Evolutionary conservation across 2,113 vertebrate species (phyloP).

Genomic region (Stegostoma tigrinum): DNA sequence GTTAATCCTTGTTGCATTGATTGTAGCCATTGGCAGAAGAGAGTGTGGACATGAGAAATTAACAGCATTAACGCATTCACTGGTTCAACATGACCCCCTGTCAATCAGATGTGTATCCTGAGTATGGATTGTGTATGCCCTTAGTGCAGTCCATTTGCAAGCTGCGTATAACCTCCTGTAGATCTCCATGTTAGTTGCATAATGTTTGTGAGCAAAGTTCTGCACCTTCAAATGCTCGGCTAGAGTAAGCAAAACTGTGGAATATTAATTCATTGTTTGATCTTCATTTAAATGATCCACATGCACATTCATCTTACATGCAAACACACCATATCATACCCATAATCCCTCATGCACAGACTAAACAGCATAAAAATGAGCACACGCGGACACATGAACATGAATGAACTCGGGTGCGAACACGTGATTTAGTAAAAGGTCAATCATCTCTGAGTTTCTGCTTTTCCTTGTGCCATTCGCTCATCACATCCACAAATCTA

Average conservation of each 20-base stretch:
- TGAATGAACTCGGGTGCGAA: too few species aligned
- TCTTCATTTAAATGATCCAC: not conserved
- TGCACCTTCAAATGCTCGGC: not conserved
- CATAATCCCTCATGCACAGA: not conserved
- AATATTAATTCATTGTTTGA: not conserved
- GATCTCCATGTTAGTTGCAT: not conserved
- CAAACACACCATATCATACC: not conserved
- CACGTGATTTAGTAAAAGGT: not conserved
- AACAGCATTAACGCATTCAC: not conserved
- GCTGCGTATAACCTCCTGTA: not conserved
- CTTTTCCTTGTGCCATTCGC: not conserved
- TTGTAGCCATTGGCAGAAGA: not conserved
- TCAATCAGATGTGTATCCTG: not conserved
- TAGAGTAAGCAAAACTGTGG: not conserved
- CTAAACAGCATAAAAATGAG: too few species aligned
- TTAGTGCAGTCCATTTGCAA: not conserved
- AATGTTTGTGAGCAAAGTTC: not conserved
- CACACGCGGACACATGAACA: too few species aligned
- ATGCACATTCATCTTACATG: not conserved
- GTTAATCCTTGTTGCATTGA: not conserved
- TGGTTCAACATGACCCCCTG: not conserved
- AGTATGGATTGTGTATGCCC: not conserved
- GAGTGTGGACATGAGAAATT: not conserved
- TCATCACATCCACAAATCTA: not conserved
- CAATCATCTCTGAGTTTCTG: too few species aligned